Evolutionary conservation across 2,797 vertebrate genomes (phyloP).

Genomic region (Acomys russatus): DNA sequence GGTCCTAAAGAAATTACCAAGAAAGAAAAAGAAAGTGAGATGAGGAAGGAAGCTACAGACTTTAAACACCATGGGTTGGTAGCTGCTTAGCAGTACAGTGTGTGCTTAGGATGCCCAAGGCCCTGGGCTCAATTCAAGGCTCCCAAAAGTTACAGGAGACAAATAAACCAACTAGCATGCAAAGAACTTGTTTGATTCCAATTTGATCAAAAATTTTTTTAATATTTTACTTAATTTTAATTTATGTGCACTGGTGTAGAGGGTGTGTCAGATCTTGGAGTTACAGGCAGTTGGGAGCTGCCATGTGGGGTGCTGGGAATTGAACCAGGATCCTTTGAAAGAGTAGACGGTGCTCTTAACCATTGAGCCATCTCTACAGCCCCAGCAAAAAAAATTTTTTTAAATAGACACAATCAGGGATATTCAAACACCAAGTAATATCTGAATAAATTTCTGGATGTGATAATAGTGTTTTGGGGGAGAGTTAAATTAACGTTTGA

Average conservation of each 20-base stretch:
- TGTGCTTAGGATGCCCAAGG: not conserved
- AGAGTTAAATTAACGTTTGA: not conserved
- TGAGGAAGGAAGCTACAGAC: not conserved
- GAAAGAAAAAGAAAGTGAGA: not conserved
- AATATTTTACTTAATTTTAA: no score
- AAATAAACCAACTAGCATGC: not conserved
- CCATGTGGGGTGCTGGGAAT: no score
- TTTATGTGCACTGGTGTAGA: no score
- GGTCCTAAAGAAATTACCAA: slow-evolving; percentile 38
- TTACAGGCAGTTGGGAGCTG: no score
- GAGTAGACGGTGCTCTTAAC: no score
- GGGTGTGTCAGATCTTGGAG: no score
- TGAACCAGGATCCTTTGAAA: no score
- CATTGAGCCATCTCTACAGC: no score
- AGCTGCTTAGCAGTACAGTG: not conserved
- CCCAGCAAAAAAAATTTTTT: no score
- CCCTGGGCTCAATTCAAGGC: not conserved
- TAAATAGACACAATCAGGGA: not conserved
- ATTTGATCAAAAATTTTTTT: not conserved
- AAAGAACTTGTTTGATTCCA: not conserved
- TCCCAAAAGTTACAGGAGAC: not conserved
- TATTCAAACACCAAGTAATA: not conserved
- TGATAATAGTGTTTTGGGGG: slow-evolving; percentile 23
- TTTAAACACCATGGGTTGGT: not conserved
- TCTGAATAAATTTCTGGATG: slow-evolving; percentile 6